These are phyloP conservation scores for Orchesella flavescens DNA, from an alignment of 2,888 invertebrate species.

Conservation along the genomic window DNA sequence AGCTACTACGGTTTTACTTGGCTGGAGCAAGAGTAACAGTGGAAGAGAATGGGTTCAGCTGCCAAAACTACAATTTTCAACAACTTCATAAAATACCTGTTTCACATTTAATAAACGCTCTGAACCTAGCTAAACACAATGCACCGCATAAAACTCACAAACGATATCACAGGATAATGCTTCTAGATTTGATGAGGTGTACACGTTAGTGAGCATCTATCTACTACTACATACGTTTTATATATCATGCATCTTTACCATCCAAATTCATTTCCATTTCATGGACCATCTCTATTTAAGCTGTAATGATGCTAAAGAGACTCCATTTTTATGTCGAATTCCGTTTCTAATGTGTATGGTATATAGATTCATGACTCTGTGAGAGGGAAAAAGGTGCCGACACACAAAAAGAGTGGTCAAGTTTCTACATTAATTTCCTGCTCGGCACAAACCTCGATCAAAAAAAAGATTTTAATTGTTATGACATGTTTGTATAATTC, in stretches of 20 bases:
- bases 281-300: neutral
- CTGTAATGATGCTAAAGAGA: neutral
- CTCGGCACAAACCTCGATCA: too few relatives aligned
- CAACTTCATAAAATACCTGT: constrained; percentile 56
- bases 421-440: too few relatives aligned
- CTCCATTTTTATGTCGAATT: too few relatives aligned
- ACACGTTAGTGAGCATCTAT: too few relatives aligned
- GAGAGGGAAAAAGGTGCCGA: constrained; percentile 15
- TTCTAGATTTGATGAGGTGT: too few relatives aligned
- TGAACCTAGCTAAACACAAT: neutral
- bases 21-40: neutral
- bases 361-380: constrained; percentile 1
- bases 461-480: too few relatives aligned
- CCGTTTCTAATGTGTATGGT: too few relatives aligned
- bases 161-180: neutral
- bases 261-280: neutral
- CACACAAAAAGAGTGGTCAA: neutral
- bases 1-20: neutral
- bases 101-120: constrained; percentile 23
- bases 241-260: too few relatives aligned
- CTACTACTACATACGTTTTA: too few relatives aligned
- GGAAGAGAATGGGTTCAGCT: neutral
- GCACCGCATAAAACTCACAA: neutral
- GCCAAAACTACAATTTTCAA: constrained; percentile 49
- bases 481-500: too few relatives aligned